These are phyloP conservation scores for Agriopis marginaria DNA, from an alignment of 2,888 invertebrate genomes.

Conservation along the genomic window DNA sequence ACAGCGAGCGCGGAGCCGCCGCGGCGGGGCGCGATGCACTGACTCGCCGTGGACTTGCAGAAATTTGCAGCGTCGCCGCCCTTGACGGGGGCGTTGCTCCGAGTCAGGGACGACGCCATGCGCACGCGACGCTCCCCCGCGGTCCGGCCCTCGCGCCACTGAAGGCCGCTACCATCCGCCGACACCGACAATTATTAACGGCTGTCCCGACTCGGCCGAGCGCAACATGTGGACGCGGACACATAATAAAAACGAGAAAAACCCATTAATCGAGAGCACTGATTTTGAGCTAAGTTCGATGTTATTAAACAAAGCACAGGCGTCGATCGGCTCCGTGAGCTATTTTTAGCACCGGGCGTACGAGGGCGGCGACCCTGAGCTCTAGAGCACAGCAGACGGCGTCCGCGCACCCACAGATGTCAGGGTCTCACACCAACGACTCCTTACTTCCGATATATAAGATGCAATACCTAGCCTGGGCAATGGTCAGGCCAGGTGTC, in stretches of 20 bases:
- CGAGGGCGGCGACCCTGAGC: slow-evolving; percentile 78
- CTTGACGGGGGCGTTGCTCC: slow-evolving; percentile 87
- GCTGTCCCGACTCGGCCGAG: slow-evolving; percentile 44
- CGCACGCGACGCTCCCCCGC: slow-evolving; percentile 83
- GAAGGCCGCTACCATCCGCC: slow-evolving; percentile 52
- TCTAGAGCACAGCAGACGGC: slow-evolving; percentile 62
- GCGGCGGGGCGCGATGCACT: slow-evolving; percentile 86
- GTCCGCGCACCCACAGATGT: slow-evolving; percentile 54
- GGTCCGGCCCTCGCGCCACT: slow-evolving; percentile 53
- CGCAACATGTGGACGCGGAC: slow-evolving; percentile 36
- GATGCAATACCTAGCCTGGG: slow-evolving; percentile 12
- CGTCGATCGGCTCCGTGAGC: slow-evolving; percentile 62
- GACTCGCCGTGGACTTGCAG: slow-evolving; percentile 83
- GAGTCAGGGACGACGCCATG: slow-evolving; percentile 83
- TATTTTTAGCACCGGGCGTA: slow-evolving; percentile 76
- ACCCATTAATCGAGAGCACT: slow-evolving; percentile 33
- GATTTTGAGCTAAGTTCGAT: slow-evolving; percentile 50
- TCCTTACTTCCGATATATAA: slow-evolving; percentile 38
- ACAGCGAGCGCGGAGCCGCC: slow-evolving; percentile 81
- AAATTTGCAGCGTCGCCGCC: slow-evolving; percentile 86
- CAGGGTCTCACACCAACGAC: slow-evolving; percentile 23
- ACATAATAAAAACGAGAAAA: slow-evolving; percentile 29
- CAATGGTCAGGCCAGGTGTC: slow-evolving; percentile 6
- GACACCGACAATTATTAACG: slow-evolving; percentile 47
- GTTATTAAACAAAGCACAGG: slow-evolving; percentile 58